Conservation (phyloP, 2,113 vertebrate species). For the Myrmecobius fasciatus region DNA sequence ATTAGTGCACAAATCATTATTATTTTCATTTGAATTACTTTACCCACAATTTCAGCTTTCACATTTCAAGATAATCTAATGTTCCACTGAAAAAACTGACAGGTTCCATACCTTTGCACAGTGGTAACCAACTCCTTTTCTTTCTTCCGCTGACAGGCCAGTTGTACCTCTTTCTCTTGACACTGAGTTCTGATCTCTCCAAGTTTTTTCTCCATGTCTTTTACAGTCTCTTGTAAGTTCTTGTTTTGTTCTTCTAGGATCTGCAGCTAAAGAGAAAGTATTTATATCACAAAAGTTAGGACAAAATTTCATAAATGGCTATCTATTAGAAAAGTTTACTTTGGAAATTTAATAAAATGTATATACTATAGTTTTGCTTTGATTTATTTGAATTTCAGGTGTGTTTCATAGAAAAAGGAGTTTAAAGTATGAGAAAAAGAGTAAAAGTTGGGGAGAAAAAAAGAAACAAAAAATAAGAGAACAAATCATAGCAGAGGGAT, state of each 20-base stretch:
- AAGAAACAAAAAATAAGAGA: not conserved
- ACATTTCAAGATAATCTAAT: conserved; percentile 18
- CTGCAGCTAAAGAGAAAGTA: conserved; percentile 85
- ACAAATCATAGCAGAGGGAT: not conserved
- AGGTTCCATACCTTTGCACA: conserved; percentile 91
- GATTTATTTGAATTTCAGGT: not conserved
- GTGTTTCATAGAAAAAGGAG: not conserved
- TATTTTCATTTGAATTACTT: conserved; percentile 43
- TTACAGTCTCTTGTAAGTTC: conserved; percentile 85
- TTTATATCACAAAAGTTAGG: conserved; percentile 31
- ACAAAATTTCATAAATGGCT: conserved; percentile 39
- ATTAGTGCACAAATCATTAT: not conserved
- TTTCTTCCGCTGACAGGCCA: conserved; percentile 90
- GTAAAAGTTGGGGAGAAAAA: conserved; percentile 23
- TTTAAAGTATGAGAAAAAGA: not conserved
- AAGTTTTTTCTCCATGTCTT: conserved; percentile 85
- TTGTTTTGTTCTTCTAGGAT: conserved; percentile 88
- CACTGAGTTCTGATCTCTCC: conserved; percentile 84
- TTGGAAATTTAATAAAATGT: conserved; percentile 11
- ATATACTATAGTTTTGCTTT: conserved; percentile 13
- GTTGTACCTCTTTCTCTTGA: conserved; percentile 89
- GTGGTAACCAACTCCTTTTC: conserved; percentile 93
- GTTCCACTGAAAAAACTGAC: not conserved
- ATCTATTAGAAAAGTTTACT: conserved; percentile 11
- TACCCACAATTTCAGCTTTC: not conserved